Evolutionary conservation across 2,888 invertebrate genomes (phyloP).

Genomic region (Hyles lineata): DNA sequence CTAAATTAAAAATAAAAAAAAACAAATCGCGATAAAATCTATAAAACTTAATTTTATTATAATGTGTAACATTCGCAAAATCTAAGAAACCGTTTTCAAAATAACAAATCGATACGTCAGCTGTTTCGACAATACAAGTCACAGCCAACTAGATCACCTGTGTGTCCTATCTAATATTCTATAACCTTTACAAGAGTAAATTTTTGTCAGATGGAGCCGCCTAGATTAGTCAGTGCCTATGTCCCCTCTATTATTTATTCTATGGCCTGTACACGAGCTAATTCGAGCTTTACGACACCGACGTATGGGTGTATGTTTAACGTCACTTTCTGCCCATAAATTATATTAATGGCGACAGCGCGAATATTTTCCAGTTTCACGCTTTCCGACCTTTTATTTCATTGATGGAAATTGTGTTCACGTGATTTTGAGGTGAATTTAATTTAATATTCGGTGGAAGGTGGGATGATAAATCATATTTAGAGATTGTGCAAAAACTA

Average conservation of each 20-base stretch:
- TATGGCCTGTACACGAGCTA: constrained; percentile 5
- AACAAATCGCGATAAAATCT: too few species aligned
- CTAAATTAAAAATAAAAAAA: too few species aligned
- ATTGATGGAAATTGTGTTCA: constrained; percentile 5
- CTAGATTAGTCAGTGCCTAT: not conserved
- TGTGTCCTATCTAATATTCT: too few species aligned
- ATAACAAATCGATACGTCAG: too few species aligned
- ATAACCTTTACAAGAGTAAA: too few species aligned
- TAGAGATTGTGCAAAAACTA: too few species aligned
- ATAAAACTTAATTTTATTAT: too few species aligned
- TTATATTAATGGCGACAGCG: constrained; percentile 25
- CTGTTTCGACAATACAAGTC: too few species aligned
- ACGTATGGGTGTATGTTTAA: constrained; percentile 18
- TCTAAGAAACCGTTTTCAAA: too few species aligned
- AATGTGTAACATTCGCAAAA: too few species aligned
- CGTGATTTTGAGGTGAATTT: not conserved
- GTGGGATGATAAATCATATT: not conserved
- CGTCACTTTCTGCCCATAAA: constrained; percentile 21
- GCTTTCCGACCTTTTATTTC: constrained; percentile 4
- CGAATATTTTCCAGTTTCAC: not conserved
- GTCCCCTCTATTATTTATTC: not conserved
- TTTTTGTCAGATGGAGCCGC: too few species aligned
- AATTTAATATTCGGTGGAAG: not conserved
- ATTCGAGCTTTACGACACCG: constrained; percentile 25
- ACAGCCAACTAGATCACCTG: too few species aligned